These are phyloP conservation scores for Neomorphus geoffroyi DNA, from an alignment of 2,797 vertebrate species.

Conservation along the genomic window DNA sequence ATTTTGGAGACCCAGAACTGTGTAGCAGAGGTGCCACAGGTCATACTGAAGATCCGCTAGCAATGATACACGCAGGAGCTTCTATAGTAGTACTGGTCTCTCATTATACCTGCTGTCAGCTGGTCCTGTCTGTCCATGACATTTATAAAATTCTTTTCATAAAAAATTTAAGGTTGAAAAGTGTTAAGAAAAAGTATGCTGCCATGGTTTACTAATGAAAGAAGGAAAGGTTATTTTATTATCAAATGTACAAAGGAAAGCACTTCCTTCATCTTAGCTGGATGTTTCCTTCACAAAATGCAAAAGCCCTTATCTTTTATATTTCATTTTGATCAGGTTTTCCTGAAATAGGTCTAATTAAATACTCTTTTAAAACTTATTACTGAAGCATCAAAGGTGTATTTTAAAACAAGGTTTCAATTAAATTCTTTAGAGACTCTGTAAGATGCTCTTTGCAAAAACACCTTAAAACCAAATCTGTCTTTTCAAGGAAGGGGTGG, in stretches of 20 bases:
- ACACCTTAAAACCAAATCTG: not conserved
- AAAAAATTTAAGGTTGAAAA: slow-evolving; percentile 57
- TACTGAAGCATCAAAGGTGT: not conserved
- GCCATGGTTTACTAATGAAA: slow-evolving; percentile 53
- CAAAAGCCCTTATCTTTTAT: not conserved
- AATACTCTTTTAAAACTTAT: not conserved
- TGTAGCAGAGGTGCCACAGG: not conserved
- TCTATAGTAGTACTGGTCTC: not conserved
- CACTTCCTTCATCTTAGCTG: not conserved
- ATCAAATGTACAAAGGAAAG: slow-evolving; percentile 26
- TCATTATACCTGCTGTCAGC: slow-evolving; percentile 15
- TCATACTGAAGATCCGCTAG: not conserved
- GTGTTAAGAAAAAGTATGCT: slow-evolving; percentile 20
- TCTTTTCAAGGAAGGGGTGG: not conserved
- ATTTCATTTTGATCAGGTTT: slow-evolving; percentile 23
- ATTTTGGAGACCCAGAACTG: slow-evolving; percentile 10
- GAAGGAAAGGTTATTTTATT: slow-evolving; percentile 63
- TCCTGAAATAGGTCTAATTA: slow-evolving; percentile 23
- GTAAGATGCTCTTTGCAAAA: not conserved
- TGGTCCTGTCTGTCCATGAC: not conserved
- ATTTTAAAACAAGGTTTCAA: not conserved
- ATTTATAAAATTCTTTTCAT: slow-evolving; percentile 52
- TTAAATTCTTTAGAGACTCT: not conserved
- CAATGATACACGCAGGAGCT: not conserved
- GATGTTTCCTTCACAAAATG: not conserved